These are phyloP conservation scores for Epicampocera succincta DNA, from an alignment of 2,888 invertebrate genomes.

Conservation along the genomic window DNA sequence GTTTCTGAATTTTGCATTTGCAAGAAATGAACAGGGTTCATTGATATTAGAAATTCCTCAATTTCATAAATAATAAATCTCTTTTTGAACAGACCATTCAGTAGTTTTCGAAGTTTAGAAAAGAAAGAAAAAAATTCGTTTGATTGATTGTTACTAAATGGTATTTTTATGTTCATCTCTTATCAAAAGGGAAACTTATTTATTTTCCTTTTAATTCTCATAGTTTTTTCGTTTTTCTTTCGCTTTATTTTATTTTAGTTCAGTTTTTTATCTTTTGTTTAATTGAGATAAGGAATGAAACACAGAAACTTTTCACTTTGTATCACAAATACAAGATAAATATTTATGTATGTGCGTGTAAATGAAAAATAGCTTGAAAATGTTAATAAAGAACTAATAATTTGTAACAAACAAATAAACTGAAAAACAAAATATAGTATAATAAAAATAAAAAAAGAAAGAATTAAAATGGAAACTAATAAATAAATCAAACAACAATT, in stretches of 20 bases:
- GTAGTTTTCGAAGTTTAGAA: neutral
- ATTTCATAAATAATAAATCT: neutral
- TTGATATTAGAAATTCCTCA: constrained; percentile 8
- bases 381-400: constrained; percentile 39
- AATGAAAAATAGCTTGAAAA: constrained; percentile 57
- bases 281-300: constrained; percentile 50
- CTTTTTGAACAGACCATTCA: neutral
- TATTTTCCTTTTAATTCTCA: constrained; percentile 6
- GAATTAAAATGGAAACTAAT: constrained; percentile 52
- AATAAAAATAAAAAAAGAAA: constrained; percentile 26
- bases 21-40: neutral
- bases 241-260: neutral
- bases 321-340: constrained; percentile 54
- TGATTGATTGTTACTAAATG: constrained; percentile 42
- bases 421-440: constrained; percentile 17
- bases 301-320: constrained; percentile 52
- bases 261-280: constrained; percentile 31
- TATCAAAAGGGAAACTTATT: constrained; percentile 37
- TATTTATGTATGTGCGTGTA: constrained; percentile 37
- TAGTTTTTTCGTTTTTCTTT: neutral
- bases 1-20: too few relatives aligned
- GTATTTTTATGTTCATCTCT: constrained; percentile 1
- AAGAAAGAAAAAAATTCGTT: neutral
- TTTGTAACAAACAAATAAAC: constrained; percentile 36
- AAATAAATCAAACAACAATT: constrained; percentile 71